Evolutionary conservation across 2,888 invertebrate genomes (phyloP).

Genomic region (Chalcosyrphus nemorum): DNA sequence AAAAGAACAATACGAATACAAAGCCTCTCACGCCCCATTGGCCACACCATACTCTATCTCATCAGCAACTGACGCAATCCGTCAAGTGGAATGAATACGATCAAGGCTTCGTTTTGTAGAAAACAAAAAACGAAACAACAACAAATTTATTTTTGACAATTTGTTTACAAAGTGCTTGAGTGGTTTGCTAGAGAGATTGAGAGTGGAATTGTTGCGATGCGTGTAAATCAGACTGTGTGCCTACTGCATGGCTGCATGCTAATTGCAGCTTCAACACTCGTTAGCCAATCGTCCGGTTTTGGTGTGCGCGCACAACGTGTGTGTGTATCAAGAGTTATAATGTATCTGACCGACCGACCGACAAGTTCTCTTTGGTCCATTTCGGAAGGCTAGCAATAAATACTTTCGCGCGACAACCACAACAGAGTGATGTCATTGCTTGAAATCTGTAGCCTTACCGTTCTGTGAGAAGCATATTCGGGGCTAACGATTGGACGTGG

Average conservation of each 20-base stretch:
- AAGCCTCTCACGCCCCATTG: conserved; percentile 16
- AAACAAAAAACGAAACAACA: conserved; percentile 26
- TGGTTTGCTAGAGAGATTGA: conserved; percentile 10
- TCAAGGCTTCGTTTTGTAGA: conserved; percentile 8
- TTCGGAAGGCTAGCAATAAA: conserved; percentile 57
- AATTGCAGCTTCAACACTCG: conserved; percentile 50
- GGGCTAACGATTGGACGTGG: conserved; percentile 47
- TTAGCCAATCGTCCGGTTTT: conserved; percentile 22
- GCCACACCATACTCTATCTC: neutral
- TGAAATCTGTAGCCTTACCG: conserved; percentile 49
- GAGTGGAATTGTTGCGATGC: conserved; percentile 32
- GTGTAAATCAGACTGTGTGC: conserved; percentile 39
- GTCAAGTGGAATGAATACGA: conserved; percentile 18
- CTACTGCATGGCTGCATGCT: conserved; percentile 33
- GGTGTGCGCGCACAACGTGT: neutral
- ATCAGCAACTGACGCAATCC: conserved; percentile 27
- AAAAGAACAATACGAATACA: conserved; percentile 34
- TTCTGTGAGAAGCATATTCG: conserved; percentile 40
- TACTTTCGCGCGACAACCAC: conserved; percentile 43
- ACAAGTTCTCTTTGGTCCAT: conserved; percentile 63
- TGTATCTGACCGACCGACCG: conserved; percentile 9
- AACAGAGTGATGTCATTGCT: conserved; percentile 65
- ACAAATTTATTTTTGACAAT: conserved; percentile 67
- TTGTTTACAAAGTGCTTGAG: conserved; percentile 57
- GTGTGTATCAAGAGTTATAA: neutral